Percentiles rank a stretch among this genome's conserved stretches.
These are phyloP conservation scores for Gymnogyps californianus DNA, from an alignment of 2,113 vertebrate species.

Conservation along the genomic window DNA sequence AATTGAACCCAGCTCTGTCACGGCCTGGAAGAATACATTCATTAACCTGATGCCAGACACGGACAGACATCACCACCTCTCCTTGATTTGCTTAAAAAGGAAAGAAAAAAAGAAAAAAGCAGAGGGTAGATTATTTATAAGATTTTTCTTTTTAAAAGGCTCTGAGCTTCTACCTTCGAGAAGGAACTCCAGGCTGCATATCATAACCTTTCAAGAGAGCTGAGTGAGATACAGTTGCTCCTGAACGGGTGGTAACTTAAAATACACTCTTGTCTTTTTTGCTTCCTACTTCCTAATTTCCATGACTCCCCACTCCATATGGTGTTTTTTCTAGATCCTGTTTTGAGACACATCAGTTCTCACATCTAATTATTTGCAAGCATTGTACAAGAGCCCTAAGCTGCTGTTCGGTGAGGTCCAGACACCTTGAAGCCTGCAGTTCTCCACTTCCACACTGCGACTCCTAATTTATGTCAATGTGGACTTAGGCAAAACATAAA, in stretches of 20 bases:
- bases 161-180: not conserved
- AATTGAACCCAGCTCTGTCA: not conserved
- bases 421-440: not conserved
- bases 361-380: not conserved
- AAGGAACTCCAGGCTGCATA: not conserved
- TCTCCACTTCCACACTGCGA: not conserved
- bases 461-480: not conserved
- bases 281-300: constrained; percentile 36
- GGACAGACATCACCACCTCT: not conserved
- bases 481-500: not conserved
- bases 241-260: constrained; percentile 20
- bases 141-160: not conserved
- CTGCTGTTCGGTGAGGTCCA: not conserved
- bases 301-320: not conserved
- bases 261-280: not conserved
- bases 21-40: not conserved
- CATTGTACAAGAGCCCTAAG: not conserved
- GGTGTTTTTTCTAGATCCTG: not conserved
- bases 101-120: not conserved
- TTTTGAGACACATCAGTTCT: not conserved
- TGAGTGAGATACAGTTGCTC: not conserved
- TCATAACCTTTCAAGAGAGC: not conserved
- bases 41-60: not conserved
- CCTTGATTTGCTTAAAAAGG: not conserved
- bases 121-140: not conserved